Conservation (phyloP, 2,113 vertebrate species). For the Zosterops lateralis region DNA sequence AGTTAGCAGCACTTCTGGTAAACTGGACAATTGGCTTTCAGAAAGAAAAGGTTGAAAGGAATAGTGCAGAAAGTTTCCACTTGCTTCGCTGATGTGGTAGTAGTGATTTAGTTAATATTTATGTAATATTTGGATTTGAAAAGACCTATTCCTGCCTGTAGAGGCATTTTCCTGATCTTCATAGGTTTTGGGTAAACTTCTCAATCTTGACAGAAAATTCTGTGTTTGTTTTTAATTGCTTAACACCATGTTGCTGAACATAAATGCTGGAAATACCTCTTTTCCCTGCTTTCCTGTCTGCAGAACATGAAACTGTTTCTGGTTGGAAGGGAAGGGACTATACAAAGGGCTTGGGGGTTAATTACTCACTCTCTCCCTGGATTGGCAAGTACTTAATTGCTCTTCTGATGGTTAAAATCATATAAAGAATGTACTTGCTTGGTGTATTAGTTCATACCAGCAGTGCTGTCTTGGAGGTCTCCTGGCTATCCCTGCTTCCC, state of each 20-base stretch:
- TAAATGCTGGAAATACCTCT: constrained; percentile 47
- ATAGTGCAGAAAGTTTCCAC: neutral
- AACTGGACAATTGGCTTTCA: neutral
- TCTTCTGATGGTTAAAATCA: neutral
- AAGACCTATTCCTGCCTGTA: neutral
- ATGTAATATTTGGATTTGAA: neutral
- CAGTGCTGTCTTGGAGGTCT: neutral
- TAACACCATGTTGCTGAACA: neutral
- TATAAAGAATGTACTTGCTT: neutral
- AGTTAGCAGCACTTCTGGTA: neutral
- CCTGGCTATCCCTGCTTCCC: neutral
- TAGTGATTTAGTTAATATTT: neutral
- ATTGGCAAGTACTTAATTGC: neutral
- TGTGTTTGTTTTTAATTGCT: neutral
- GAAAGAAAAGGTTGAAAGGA: neutral
- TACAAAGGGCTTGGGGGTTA: neutral
- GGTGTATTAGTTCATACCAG: neutral
- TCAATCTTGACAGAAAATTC: neutral
- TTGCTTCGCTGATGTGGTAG: neutral
- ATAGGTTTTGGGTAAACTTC: neutral
- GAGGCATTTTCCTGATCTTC: neutral
- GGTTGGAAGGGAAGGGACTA: neutral
- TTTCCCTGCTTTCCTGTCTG: constrained; percentile 29
- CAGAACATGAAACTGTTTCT: neutral
- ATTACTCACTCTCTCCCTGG: neutral